Base-by-base conservation (phyloP, 1,140 invertebrate species). In the Aethina tumida region DNA sequence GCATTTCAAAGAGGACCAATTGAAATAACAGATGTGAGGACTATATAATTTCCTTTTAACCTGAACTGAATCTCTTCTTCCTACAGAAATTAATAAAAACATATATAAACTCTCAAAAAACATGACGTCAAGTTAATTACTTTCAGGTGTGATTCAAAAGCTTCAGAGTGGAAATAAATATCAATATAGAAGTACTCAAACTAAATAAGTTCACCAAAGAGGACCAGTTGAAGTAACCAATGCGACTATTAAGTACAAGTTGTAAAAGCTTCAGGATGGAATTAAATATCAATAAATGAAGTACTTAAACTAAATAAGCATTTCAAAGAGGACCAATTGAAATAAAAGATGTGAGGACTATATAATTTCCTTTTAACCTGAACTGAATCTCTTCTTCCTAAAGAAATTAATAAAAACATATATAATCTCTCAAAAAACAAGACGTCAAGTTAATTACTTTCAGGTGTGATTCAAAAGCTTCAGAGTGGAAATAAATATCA, bases 281-380 rank as follows among this genome's bases (percentile, higher is more conserved):
- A n/a, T 6, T 7, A 22, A n/a, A n/a, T 22, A 22, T 6, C 6
- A 22, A 22, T 22, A 7, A 22, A 30, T 4, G 28, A 30, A 12
- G 28, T 12, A 8, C 28, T 22, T 8, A 16, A 13, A 9, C 15
- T 19, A 16, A 10, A 7, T 33, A 33, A 33, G 10, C n/a, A 9
- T 12, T 19, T 33, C 17, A 33, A 33, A 12, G 21, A 33, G n/a
- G 8, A 19, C 17, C 31, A 12, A n/a, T 16, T 16, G 17, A 33
- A 19, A 12, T 33, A 33, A 33, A 19, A 33, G 21, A 19, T 19
- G 31, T 19, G 31, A 12, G 15, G 2, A 3, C 12, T 7, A 28
- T 28, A 28, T 15, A 28, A 15, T 28, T 10, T 10, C 27, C 27
- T 13, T 28, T 28, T 13, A 28, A 28, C 27, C 21, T n/a, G 21